phyloP scores from a whole-genome alignment of 2,888 invertebrate species.

The Mimumesa dahlbomi region DNA sequence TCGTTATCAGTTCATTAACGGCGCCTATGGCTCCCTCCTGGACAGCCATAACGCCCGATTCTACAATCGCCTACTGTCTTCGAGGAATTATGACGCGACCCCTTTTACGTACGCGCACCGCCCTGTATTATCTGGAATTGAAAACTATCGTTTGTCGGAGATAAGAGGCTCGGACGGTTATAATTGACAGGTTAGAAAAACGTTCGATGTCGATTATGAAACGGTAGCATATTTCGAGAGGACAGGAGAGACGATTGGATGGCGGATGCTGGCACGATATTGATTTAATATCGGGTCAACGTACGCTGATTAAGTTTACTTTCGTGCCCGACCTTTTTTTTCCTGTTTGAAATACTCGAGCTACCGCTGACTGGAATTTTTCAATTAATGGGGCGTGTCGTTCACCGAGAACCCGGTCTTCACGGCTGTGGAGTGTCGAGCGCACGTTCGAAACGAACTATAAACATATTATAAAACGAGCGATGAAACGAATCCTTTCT shows the following conservation, averaged over 20 bases:
- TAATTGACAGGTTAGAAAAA: no score
- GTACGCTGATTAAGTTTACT: constrained; percentile 1
- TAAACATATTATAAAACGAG: constrained; percentile 32
- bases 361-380: constrained; percentile 19
- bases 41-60: background rate
- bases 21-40: background rate
- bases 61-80: background rate
- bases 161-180: background rate
- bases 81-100: background rate
- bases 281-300: background rate
- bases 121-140: background rate
- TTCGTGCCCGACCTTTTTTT: background rate
- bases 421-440: constrained; percentile 14
- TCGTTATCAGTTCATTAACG: constrained; percentile 29
- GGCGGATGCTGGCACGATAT: background rate
- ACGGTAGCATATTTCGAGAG: no score
- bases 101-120: background rate
- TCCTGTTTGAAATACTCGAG: background rate
- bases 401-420: constrained; percentile 9
- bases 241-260: background rate
- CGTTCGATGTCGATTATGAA: no score
- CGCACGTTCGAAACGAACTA: background rate
- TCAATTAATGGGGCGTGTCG: constrained; percentile 35
- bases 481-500: constrained; percentile 33
- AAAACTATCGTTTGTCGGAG: background rate